Conservation (phyloP, 2,888 invertebrate genomes). For the Tinea pellionella region DNA sequence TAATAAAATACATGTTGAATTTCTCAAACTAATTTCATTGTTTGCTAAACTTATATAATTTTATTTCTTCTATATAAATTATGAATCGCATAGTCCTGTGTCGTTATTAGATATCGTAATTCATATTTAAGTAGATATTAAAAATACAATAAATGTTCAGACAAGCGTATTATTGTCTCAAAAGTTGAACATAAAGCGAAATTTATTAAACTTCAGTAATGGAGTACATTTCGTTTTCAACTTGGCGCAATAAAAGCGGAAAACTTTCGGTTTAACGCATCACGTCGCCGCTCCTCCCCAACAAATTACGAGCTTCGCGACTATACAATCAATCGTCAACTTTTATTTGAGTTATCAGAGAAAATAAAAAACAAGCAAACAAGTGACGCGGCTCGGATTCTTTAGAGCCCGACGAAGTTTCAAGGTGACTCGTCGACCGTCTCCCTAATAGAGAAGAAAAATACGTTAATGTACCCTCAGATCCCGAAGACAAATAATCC, state of each 20-base stretch:
- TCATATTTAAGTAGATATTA: not conserved
- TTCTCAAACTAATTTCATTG: not conserved
- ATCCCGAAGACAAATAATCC: constrained; percentile 66
- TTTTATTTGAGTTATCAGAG: constrained; percentile 61
- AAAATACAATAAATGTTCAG: not conserved
- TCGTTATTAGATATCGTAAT: not conserved
- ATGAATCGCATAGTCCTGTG: too few species aligned
- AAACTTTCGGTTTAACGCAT: constrained; percentile 41
- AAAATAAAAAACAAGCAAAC: constrained; percentile 61
- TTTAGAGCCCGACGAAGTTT: constrained; percentile 51
- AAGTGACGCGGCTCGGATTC: constrained; percentile 42
- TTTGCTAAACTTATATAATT: too few species aligned
- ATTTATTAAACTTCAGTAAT: constrained; percentile 9
- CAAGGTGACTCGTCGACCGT: constrained; percentile 60
- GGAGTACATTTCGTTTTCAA: constrained; percentile 9
- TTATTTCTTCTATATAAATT: too few species aligned
- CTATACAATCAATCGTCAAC: constrained; percentile 65
- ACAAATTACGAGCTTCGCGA: constrained; percentile 48
- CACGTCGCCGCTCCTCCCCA: constrained; percentile 30
- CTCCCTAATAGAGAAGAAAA: constrained; percentile 68
- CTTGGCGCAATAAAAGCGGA: constrained; percentile 29
- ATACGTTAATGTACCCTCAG: constrained; percentile 68
- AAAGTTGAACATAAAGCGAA: constrained; percentile 5
- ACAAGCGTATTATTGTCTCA: constrained; percentile 5
- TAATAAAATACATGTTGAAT: not conserved